Base-by-base conservation (phyloP, 2,113 vertebrate genomes). In the Pseudolaguvia tuberculata region DNA sequence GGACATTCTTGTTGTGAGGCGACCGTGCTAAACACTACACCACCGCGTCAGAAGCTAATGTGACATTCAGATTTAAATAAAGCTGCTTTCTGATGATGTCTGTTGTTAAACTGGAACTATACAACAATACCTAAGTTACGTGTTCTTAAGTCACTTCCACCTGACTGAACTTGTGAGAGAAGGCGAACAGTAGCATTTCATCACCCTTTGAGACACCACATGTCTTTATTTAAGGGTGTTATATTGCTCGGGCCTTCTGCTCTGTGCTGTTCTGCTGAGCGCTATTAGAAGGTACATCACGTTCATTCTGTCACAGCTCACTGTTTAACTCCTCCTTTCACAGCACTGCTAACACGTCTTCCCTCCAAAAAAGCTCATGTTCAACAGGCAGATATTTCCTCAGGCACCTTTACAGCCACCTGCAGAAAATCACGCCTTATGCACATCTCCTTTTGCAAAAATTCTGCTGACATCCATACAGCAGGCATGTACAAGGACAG, bases 381-480 rank as follows among this genome's bases (percentile, higher is more conserved):
- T 76, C 61, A 73, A 74, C 58, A 74, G 70, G 61, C 70, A 77
- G 71, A 63, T 72, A 66, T 77, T 31, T 35, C 70, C 74, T 68
- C 27, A 56, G 72, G 52, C 61, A 45, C 52, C 50, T 47, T 47
- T 20, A 65, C 31, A 17, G 3, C 23, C 56, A 73, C 50, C 72
- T 67, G 39, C 57, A 52, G 25, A 61, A 50, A 58, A 55, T 58
- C 45, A 31, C 53, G 59, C 31, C 35, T 20, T n/a, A 51, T 52
- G 53, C 77, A 73, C 70, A 59, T 62, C 45, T 69, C n/a, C 51
- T 31, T 5, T 48, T 23, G 72, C 29, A 3, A 27, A 73, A 80
- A 80, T 9, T 55, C 56, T 68, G 80, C 84, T 82, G 81, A 85
- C 65, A 53, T 56, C 17, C 42, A 23, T 50, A 75, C 82, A 77